These are phyloP conservation scores for Nyctereutes procyonoides DNA, from an alignment of 2,113 vertebrate genomes.

Conservation along the genomic window DNA sequence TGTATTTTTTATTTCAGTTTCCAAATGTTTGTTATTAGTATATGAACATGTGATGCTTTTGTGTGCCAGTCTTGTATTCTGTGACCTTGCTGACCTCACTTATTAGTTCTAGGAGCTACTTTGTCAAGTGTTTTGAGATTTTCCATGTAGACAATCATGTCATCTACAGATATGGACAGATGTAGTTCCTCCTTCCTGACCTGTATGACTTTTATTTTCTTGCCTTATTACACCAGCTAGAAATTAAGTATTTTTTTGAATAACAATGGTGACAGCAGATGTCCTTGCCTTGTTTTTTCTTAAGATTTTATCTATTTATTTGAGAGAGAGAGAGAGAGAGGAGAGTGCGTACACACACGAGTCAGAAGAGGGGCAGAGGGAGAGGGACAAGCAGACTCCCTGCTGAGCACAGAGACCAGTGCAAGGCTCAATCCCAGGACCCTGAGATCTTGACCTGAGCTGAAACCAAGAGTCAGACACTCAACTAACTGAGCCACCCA, in stretches of 20 bases:
- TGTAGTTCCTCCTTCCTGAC: slow-evolving; percentile 16
- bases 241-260: background rate
- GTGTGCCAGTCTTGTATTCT: background rate
- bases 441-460: background rate
- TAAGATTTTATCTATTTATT: background rate
- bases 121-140: background rate
- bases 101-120: background rate
- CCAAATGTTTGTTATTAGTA: background rate
- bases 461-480: background rate
- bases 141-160: background rate
- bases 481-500: background rate
- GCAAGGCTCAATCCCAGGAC: background rate
- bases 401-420: background rate
- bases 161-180: background rate
- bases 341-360: background rate
- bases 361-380: background rate
- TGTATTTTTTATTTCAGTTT: slow-evolving; percentile 30
- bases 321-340: background rate
- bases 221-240: background rate
- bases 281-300: background rate
- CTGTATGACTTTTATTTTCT: background rate
- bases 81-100: background rate
- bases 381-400: background rate
- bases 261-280: background rate
- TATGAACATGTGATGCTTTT: background rate